phyloP scores from a whole-genome alignment of 1,140 invertebrate species.

The Heliconius nattereri region DNA sequence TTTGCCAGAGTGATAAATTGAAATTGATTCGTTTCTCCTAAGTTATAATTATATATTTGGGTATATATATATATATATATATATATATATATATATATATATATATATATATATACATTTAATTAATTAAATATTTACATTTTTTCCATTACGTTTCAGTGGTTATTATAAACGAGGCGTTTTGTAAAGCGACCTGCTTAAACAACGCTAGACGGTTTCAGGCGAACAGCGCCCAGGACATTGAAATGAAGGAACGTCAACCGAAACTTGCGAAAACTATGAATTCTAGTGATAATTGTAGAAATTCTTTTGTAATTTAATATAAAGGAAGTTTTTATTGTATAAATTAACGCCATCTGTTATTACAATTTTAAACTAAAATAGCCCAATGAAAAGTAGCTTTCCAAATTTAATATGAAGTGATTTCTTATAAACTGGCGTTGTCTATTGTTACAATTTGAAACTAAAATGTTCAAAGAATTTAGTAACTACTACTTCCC shows the following conservation, averaged over 20 bases:
- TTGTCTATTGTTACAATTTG: background rate
- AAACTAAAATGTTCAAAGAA: background rate
- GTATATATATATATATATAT: no score
- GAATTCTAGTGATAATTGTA: background rate
- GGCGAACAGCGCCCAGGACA: conserved; percentile 39
- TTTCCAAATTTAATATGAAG: conserved; percentile 23
- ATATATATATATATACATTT: background rate
- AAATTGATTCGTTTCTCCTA: no score
- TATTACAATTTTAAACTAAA: background rate
- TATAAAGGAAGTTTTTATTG: conserved; percentile 31
- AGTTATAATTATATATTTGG: no score
- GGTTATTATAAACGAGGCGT: conserved; percentile 63
- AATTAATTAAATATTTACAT: background rate
- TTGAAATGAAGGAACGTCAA: conserved; percentile 61
- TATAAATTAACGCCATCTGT: background rate
- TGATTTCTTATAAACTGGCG: conserved; percentile 22
- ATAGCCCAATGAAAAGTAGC: background rate
- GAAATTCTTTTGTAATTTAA: conserved; percentile 29
- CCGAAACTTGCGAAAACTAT: conserved; percentile 21
- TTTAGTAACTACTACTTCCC: no score
- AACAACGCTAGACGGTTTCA: conserved; percentile 49
- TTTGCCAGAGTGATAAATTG: no score
- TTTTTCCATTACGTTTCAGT: conserved; percentile 47
- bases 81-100: no score
- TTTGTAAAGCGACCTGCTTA: conserved; percentile 60